Percentiles rank a stretch among this genome's conserved stretches.
Evolutionary conservation across 1,140 invertebrate genomes (phyloP).

Genomic region (Lysiphlebus fabarum): DNA sequence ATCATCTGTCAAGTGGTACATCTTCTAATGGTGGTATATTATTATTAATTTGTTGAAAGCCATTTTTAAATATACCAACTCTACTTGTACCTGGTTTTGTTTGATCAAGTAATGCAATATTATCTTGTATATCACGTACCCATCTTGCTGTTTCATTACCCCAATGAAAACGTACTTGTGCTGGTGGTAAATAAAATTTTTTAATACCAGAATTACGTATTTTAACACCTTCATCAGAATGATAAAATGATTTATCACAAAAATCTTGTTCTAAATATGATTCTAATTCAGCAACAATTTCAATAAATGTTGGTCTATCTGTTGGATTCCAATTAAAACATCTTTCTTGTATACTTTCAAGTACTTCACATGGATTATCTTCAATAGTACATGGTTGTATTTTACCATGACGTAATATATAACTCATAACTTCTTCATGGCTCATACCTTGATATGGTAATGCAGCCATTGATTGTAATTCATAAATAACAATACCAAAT

Average conservation of each 20-base stretch:
- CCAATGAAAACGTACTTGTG: slow-evolving; percentile 42
- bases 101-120: slow-evolving; percentile 43
- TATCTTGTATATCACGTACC: slow-evolving; percentile 45
- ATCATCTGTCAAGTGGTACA: slow-evolving; percentile 41
- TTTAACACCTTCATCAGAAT: slow-evolving; percentile 50
- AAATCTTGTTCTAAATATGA: slow-evolving; percentile 50
- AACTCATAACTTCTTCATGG: slow-evolving; percentile 66
- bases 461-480: slow-evolving; percentile 71
- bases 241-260: slow-evolving; percentile 55
- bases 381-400: slow-evolving; percentile 59
- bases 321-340: slow-evolving; percentile 54
- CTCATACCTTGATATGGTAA: slow-evolving; percentile 69
- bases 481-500: slow-evolving; percentile 74
- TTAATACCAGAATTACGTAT: slow-evolving; percentile 38
- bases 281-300: slow-evolving; percentile 55
- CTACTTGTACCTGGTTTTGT: slow-evolving; percentile 37
- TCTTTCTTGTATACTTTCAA: slow-evolving; percentile 51
- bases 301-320: slow-evolving; percentile 47
- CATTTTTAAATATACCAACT: slow-evolving; percentile 43
- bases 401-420: slow-evolving; percentile 63
- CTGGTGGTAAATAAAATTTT: slow-evolving; percentile 41
- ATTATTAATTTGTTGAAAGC: slow-evolving; percentile 42
- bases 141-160: slow-evolving; percentile 43
- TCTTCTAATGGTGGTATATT: slow-evolving; percentile 37
- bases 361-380: slow-evolving; percentile 47